Percentiles rank a stretch among this genome's conserved stretches.
Evolutionary conservation across 2,113 vertebrate genomes (phyloP).

Genomic region (Kryptolebias marmoratus): DNA sequence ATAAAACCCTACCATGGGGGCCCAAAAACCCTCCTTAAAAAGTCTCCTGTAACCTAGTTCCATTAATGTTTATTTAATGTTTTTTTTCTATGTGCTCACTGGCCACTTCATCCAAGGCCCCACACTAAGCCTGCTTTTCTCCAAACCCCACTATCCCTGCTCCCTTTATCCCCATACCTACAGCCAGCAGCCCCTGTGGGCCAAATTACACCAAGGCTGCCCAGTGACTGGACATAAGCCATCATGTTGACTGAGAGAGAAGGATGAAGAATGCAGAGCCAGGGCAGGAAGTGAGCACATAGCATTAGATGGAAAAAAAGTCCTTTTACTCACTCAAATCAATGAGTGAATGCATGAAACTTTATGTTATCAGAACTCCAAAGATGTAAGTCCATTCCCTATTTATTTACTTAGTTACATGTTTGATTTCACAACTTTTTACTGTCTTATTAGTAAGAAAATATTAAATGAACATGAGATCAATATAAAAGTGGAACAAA

Average conservation of each 20-base stretch:
- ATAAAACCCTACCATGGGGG: constrained; percentile 71
- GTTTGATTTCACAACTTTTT: neutral
- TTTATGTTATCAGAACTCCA: neutral
- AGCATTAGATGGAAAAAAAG: neutral
- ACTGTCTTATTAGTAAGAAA: neutral
- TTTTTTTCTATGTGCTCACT: constrained; percentile 74
- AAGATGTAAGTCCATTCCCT: constrained; percentile 8
- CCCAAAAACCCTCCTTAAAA: constrained; percentile 80
- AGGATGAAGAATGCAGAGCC: constrained; percentile 43
- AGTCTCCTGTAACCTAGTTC: constrained; percentile 84
- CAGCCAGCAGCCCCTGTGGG: constrained; percentile 67
- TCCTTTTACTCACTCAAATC: neutral
- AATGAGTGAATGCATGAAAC: neutral
- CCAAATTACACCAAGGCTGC: constrained; percentile 73
- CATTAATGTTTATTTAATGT: constrained; percentile 86
- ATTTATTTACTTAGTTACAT: neutral
- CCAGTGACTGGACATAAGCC: constrained; percentile 68
- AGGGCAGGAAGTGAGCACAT: constrained; percentile 7
- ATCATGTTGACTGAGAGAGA: constrained; percentile 54
- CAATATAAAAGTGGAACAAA: neutral
- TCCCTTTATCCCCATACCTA: constrained; percentile 71
- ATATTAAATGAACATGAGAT: neutral
- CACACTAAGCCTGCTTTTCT: constrained; percentile 75
- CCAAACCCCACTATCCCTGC: constrained; percentile 60
- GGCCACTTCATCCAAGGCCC: constrained; percentile 69